Conservation (phyloP, 2,113 vertebrate genomes). For the Oreochromis aureus region DNA sequence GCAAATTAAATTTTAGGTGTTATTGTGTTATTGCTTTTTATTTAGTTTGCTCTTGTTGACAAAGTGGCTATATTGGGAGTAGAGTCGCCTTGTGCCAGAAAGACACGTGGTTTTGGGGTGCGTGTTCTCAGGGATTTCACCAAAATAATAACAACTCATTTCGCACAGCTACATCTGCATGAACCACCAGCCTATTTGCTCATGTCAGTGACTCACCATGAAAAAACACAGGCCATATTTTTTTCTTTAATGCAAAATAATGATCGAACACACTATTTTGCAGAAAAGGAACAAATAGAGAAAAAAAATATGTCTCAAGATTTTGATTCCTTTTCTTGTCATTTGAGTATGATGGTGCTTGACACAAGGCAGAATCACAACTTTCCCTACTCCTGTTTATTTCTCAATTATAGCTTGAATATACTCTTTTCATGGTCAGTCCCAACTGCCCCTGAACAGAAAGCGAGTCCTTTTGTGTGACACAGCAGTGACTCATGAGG, state of each 20-base stretch:
- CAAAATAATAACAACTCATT: neutral
- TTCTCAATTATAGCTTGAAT: neutral
- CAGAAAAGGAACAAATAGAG: neutral
- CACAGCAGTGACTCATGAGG: constrained; percentile 43
- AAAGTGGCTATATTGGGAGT: neutral
- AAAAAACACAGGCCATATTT: neutral
- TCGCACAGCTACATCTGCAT: neutral
- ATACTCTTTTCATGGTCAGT: constrained; percentile 4
- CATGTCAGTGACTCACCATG: neutral
- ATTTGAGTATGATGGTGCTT: neutral
- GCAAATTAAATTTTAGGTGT: neutral
- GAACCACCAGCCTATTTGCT: neutral
- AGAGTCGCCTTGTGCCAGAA: neutral
- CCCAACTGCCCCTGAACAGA: constrained; percentile 6
- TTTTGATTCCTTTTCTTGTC: neutral
- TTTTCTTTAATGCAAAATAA: neutral
- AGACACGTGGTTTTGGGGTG: neutral
- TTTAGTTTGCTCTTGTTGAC: neutral
- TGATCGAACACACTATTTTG: neutral
- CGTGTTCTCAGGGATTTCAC: neutral
- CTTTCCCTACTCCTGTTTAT: neutral
- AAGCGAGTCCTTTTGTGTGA: constrained; percentile 36
- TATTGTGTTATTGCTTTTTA: neutral
- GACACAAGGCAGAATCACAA: neutral
- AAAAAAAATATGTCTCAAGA: neutral